Base-by-base conservation (phyloP, 2,113 vertebrate genomes). In the Rhea americana region DNA sequence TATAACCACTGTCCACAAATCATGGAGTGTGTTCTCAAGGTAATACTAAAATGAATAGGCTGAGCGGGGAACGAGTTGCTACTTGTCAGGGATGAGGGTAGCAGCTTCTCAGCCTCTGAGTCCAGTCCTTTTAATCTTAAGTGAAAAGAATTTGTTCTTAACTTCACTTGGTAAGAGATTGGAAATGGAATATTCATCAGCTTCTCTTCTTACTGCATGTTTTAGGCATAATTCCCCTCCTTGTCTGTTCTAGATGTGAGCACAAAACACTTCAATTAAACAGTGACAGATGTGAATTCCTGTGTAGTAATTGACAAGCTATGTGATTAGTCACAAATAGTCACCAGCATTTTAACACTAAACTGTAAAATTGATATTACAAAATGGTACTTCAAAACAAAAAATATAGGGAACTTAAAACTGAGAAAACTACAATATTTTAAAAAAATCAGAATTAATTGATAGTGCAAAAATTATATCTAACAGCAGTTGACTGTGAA, bases 141-240 rank as follows among this genome's bases (percentile, higher is more conserved):
- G 48, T 74, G 70, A 65, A 77, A 90, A 87, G 8, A 73, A 39
- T 66, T 77, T 3, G 74, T 85, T 87, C 39, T 73, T 53, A 80
- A 51, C 12, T 73, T 81, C 22, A 65, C 77, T 81, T 87, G 13
- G 13, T 87, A 67, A 80, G 56, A 80, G n/a, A 80, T 3, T 59
- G 43, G 18, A 91, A 95, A 96, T 93, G 13, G 95, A 93, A 92
- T 94, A 92, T 76, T 95, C 75, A 93, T 93, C 48, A 93, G 35
- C 62, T 73, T 85, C 43, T 56, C 21, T 5, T 32, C 13, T 48
- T 74, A 35, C 82, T 86, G 87, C 41, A n/a, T 72, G 83, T 35
- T 89, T 97, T 68, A 93, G 72, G 68, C 90, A 90, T 87, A 85
- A 89, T 89, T 94, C 63, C 53, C n/a, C 4, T 90, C 24, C 10